A percentile compares a stretch with the other conserved stretches of the same genome.
Evolutionary conservation across 1,140 invertebrate genomes (phyloP).

Genomic region (Drosophila malerkotliana): DNA sequence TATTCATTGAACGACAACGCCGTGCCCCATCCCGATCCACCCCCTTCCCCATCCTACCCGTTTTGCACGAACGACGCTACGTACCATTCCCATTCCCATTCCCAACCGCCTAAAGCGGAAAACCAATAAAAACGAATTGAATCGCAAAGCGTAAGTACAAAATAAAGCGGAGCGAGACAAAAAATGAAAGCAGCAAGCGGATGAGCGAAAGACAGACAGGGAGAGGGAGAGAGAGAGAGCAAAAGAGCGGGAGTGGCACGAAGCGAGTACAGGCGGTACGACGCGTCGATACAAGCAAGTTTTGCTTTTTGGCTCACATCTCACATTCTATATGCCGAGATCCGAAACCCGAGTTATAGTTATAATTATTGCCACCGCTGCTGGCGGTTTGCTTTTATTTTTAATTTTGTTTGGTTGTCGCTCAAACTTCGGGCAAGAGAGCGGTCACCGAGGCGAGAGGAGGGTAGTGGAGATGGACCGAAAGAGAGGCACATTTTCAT

Average conservation of each 20-base stretch:
- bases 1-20: slow-evolving; percentile 77
- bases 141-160: slow-evolving; percentile 82
- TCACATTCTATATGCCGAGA: slow-evolving; percentile 64
- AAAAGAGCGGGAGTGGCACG: slow-evolving; percentile 42
- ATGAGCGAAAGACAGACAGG: slow-evolving; percentile 20
- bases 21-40: slow-evolving; percentile 12
- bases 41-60: slow-evolving; percentile 21
- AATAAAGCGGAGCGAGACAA: slow-evolving; percentile 80
- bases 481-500: slow-evolving; percentile 72
- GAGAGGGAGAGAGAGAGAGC: slow-evolving; percentile 5
- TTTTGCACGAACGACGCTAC: slow-evolving; percentile 75
- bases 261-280: slow-evolving; percentile 73
- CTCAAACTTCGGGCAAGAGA: slow-evolving; percentile 51
- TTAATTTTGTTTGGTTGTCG: slow-evolving; percentile 77
- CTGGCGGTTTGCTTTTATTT: slow-evolving; percentile 59
- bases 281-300: slow-evolving; percentile 74
- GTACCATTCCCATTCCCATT: slow-evolving; percentile 72
- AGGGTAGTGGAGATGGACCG: slow-evolving; percentile 4
- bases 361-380: slow-evolving; percentile 77
- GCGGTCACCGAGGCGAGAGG: slow-evolving; percentile 3
- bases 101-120: slow-evolving; percentile 77
- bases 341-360: slow-evolving; percentile 79
- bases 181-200: slow-evolving; percentile 63
- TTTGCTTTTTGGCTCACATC: slow-evolving; percentile 72
- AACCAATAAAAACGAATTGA: slow-evolving; percentile 83